These are phyloP conservation scores for Physella acuta DNA, from an alignment of 1,140 invertebrate genomes.

Conservation along the genomic window DNA sequence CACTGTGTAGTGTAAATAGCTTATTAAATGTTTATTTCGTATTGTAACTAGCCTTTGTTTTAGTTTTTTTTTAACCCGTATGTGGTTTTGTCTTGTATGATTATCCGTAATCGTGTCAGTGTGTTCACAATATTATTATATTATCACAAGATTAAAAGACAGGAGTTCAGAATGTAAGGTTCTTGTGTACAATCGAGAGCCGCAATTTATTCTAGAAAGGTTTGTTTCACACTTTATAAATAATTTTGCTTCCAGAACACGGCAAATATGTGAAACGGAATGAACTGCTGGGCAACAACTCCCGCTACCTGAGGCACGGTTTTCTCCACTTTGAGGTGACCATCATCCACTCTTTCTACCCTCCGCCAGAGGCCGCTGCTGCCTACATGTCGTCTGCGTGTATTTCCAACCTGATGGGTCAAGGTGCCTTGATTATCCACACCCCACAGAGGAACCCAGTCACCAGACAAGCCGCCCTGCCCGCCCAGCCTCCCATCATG, in stretches of 20 bases:
- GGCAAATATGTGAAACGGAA: slow-evolving; percentile 6
- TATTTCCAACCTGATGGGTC: neutral
- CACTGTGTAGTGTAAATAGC: too few species aligned
- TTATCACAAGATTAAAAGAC: too few species aligned
- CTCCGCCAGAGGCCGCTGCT: neutral
- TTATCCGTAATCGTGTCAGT: too few species aligned
- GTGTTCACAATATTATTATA: too few species aligned
- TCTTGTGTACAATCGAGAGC: too few species aligned
- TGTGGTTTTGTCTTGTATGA: too few species aligned
- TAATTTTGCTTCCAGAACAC: neutral
- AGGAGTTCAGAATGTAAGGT: neutral
- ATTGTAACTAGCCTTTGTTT: too few species aligned
- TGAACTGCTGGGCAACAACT: slow-evolving; percentile 2
- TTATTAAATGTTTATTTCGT: too few species aligned
- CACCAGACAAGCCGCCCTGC: neutral
- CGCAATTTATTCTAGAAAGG: neutral
- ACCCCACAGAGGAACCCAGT: neutral
- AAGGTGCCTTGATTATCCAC: neutral
- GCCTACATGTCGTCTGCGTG: neutral
- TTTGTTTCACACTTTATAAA: neutral
- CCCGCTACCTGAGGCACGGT: neutral
- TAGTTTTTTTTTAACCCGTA: too few species aligned
- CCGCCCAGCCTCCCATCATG: neutral
- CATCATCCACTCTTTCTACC: slow-evolving; percentile 12
- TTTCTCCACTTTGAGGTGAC: slow-evolving; percentile 13